Conservation (phyloP, 2,797 vertebrate genomes). For the Melanotaenia parkinsoni region DNA sequence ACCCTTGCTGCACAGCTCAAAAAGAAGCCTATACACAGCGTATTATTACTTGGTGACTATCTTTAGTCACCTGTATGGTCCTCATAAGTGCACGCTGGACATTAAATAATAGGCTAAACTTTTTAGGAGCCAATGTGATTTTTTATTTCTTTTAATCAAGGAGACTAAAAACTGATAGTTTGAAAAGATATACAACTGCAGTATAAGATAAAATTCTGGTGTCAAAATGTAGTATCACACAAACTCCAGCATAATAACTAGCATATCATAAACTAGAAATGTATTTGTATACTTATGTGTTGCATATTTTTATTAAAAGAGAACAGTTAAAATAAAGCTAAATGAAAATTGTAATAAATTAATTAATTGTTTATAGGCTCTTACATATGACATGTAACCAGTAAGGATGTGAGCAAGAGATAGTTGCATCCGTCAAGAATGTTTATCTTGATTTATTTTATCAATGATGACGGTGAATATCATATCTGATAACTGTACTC, state of each 20-base stretch:
- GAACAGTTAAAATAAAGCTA: not conserved
- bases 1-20: no score
- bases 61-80: no score
- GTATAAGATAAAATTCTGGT: not conserved
- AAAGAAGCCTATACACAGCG: no score
- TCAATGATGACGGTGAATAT: not conserved
- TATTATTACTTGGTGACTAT: no score
- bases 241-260: no score
- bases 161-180: not conserved
- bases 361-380: not conserved
- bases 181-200: not conserved
- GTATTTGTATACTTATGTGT: not conserved
- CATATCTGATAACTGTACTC: not conserved
- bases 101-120: no score
- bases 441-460: not conserved
- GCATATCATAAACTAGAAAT: no score
- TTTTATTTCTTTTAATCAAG: not conserved
- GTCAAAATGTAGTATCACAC: not conserved
- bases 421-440: not conserved
- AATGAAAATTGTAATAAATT: not conserved
- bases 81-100: no score
- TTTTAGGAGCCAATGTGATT: no score
- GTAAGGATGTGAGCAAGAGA: not conserved
- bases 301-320: no score
- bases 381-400: not conserved